Conservation (phyloP, 2,797 vertebrate genomes). For the Eremophila alpestris region DNA sequence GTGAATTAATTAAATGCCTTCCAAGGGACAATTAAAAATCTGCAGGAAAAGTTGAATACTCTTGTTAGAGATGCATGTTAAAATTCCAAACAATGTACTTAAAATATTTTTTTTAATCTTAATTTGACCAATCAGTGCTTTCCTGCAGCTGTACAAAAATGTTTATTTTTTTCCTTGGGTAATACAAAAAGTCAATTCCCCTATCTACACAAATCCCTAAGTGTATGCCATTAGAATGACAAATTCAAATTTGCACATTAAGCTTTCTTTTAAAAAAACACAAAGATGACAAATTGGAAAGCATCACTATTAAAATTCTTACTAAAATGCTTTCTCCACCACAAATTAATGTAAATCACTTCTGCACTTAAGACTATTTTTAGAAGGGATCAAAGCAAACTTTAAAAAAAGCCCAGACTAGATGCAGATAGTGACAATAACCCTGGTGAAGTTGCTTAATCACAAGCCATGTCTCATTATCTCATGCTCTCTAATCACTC, state of each 20-base stretch:
- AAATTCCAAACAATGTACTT: not conserved
- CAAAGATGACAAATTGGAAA: not conserved
- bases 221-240: not conserved
- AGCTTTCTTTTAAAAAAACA: not conserved
- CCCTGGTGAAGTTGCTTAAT: not conserved
- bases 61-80: not conserved
- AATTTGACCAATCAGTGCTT: not conserved
- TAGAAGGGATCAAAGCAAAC: not conserved
- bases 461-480: constrained; percentile 24
- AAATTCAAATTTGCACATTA: not conserved
- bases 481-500: not conserved
- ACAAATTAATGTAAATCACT: not conserved
- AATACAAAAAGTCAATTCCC: not conserved
- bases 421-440: not conserved
- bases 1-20: not conserved
- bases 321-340: not conserved
- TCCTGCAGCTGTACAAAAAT: not conserved
- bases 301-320: not conserved
- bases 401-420: not conserved
- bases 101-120: not conserved
- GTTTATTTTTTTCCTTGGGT: not conserved
- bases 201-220: not conserved
- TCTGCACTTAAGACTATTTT: not conserved
- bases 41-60: not conserved
- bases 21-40: not conserved